phyloP scores from a whole-genome alignment of 2,888 invertebrate species.

The Euzophera pinguis region DNA sequence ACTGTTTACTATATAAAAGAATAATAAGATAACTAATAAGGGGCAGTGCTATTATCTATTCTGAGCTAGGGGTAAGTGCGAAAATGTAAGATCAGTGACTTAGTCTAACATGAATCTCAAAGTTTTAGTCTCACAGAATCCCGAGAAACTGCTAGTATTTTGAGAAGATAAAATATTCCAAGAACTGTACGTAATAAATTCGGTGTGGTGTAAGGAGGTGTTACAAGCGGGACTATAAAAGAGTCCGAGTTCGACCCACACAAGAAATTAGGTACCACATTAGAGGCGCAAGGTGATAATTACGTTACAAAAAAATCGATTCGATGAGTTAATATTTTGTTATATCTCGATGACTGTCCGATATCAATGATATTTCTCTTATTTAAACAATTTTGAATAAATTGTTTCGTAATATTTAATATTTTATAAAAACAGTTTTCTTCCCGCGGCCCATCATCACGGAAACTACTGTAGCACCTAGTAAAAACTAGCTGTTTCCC shows the following conservation, averaged over 20 bases:
- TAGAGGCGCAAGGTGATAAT: slow-evolving; percentile 75
- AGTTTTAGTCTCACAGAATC: no score
- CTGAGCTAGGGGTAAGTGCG: no score
- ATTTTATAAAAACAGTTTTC: neutral
- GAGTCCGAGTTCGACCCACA: slow-evolving; percentile 63
- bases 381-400: slow-evolving; percentile 13
- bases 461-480: no score
- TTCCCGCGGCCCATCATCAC: no score
- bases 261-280: slow-evolving; percentile 74
- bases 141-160: no score
- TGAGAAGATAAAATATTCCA: neutral
- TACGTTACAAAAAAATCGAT: slow-evolving; percentile 70
- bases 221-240: slow-evolving; percentile 62
- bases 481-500: no score
- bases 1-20: no score
- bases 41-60: no score
- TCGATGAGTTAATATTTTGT: slow-evolving; percentile 70
- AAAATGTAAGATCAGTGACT: no score
- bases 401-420: neutral
- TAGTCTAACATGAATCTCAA: no score
- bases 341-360: slow-evolving; percentile 52
- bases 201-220: slow-evolving; percentile 45
- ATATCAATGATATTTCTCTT: slow-evolving; percentile 32
- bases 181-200: slow-evolving; percentile 8
- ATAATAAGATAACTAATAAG: no score